Percentiles rank a stretch among this genome's conserved stretches.
These are phyloP conservation scores for Heliothis virescens DNA, from an alignment of 1,140 invertebrate species.

Conservation along the genomic window DNA sequence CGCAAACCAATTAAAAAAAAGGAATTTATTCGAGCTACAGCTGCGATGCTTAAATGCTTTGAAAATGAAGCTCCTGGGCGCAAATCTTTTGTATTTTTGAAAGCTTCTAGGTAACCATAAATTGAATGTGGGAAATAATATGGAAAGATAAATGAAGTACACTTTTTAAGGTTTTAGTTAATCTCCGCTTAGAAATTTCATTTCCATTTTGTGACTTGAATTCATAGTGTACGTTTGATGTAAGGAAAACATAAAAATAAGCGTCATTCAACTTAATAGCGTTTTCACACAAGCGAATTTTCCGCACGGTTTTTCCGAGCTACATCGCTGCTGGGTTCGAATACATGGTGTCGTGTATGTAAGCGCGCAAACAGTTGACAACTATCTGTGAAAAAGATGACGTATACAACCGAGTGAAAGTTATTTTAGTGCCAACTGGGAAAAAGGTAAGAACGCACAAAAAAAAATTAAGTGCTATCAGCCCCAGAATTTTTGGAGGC, in stretches of 20 bases:
- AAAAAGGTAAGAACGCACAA: too few relatives aligned
- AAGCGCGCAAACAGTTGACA: too few relatives aligned
- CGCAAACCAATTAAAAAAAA: slow-evolving; percentile 1
- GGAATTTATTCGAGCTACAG: slow-evolving; percentile 8
- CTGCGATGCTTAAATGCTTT: not conserved
- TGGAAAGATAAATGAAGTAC: not conserved
- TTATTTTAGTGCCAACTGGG: not conserved
- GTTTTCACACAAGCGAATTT: too few relatives aligned
- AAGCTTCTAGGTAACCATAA: not conserved
- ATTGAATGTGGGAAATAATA: not conserved
- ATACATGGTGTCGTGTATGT: too few relatives aligned
- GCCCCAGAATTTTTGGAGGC: too few relatives aligned
- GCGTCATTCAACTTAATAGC: not conserved
- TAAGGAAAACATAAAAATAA: not conserved
- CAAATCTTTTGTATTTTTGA: slow-evolving; percentile 17
- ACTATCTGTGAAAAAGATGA: too few relatives aligned
- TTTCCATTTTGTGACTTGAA: not conserved
- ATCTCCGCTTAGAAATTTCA: not conserved
- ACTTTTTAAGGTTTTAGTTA: not conserved
- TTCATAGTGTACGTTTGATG: not conserved
- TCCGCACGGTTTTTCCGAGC: too few relatives aligned
- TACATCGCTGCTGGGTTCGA: too few relatives aligned
- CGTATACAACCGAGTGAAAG: too few relatives aligned
- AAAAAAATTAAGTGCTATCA: too few relatives aligned
- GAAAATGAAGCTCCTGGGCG: not conserved